phyloP scores from a whole-genome alignment of 1,140 invertebrate genomes.

The Chironomus tepperi region DNA sequence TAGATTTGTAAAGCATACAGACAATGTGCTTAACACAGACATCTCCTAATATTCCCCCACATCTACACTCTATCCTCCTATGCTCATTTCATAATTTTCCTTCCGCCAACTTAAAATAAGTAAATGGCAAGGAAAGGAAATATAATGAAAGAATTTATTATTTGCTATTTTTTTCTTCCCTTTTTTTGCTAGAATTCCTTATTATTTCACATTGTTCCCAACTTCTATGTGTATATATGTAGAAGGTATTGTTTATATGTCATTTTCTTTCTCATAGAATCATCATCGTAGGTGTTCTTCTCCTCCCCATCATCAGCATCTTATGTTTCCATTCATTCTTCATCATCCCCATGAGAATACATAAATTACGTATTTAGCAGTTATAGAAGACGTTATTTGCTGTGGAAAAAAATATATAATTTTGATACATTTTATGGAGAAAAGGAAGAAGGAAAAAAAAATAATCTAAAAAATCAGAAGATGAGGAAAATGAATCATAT shows the following conservation, averaged over 20 bases:
- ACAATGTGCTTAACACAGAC: no score
- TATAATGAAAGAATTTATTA: slow-evolving; percentile 19
- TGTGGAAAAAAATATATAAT: background rate
- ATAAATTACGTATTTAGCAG: slow-evolving; percentile 24
- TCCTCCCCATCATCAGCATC: background rate
- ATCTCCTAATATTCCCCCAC: background rate
- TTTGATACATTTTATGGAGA: background rate
- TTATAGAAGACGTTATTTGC: background rate
- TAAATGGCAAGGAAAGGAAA: slow-evolving; percentile 21
- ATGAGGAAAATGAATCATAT: background rate
- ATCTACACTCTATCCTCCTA: background rate
- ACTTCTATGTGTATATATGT: background rate
- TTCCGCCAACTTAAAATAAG: background rate
- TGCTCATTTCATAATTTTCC: background rate
- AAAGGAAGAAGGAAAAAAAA: background rate
- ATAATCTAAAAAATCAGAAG: no score
- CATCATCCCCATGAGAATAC: slow-evolving; percentile 18
- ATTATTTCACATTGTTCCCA: no score
- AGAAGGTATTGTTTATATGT: slow-evolving; percentile 17
- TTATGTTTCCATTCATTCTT: background rate
- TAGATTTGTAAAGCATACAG: no score
- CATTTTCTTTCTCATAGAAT: background rate
- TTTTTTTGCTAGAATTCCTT: background rate
- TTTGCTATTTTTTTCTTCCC: slow-evolving; percentile 17
- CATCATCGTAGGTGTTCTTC: no score